A percentile compares a stretch with the other conserved stretches of the same genome.
phyloP scores from a whole-genome alignment of 2,888 invertebrate genomes.

The Phymatocera aterrima region DNA sequence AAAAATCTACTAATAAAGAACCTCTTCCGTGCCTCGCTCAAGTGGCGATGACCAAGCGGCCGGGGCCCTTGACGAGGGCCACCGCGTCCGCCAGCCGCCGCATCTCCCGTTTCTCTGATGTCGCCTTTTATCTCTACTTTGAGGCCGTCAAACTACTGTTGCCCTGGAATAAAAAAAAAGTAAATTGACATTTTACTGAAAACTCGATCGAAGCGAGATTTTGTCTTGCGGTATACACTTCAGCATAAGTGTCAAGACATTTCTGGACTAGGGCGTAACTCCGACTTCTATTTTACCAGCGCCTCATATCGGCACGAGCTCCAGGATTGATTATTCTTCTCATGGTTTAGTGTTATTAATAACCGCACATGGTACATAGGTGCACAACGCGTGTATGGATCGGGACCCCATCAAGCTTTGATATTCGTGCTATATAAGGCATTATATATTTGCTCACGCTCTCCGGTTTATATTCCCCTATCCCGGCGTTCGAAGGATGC shows the following conservation, averaged over 20 bases:
- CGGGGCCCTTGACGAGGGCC: conserved; percentile 55
- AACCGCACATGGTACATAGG: neutral
- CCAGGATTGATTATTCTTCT: conserved; percentile 30
- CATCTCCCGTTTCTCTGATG: conserved; percentile 29
- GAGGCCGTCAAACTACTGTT: conserved; percentile 13
- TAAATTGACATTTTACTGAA: neutral
- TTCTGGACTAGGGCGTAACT: neutral
- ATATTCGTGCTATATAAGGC: conserved; percentile 13
- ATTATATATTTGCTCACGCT: neutral
- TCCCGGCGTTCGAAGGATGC: neutral
- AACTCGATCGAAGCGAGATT: neutral
- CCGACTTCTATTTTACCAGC: neutral
- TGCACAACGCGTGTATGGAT: neutral
- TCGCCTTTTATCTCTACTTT: neutral
- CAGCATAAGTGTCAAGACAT: neutral
- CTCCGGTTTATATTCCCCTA: neutral
- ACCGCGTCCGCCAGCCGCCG: conserved; percentile 51
- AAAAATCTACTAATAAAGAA: conserved; percentile 45
- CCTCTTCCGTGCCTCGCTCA: conserved; percentile 60
- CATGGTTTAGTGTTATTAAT: conserved; percentile 32
- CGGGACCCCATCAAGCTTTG: conserved; percentile 21
- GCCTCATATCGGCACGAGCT: neutral
- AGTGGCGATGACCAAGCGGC: conserved; percentile 58
- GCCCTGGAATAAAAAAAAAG: conserved; percentile 7
- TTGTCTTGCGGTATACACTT: neutral